These are phyloP conservation scores for Sapayoa aenigma DNA, from an alignment of 2,113 vertebrate genomes.

Conservation along the genomic window DNA sequence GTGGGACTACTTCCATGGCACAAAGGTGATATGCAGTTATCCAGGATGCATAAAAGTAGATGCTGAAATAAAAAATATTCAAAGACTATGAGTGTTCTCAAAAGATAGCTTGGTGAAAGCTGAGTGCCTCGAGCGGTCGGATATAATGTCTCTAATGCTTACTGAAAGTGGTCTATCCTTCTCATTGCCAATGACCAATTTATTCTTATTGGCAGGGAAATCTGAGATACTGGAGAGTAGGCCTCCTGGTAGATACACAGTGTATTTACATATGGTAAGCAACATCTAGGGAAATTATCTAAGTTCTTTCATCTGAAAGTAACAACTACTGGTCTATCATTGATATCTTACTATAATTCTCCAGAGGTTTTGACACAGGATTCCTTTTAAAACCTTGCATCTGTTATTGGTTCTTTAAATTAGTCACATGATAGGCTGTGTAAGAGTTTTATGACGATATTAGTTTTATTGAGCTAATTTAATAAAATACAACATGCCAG, in stretches of 20 bases:
- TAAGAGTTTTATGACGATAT: not conserved
- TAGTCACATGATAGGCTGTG: not conserved
- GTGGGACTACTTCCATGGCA: not conserved
- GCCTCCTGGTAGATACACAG: not conserved
- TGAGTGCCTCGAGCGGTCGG: not conserved
- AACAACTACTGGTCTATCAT: not conserved
- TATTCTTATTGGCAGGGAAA: not conserved
- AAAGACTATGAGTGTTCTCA: not conserved
- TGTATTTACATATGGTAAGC: not conserved
- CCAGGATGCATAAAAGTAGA: not conserved
- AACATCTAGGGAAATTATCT: not conserved
- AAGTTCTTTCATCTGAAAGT: not conserved
- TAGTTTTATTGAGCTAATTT: slow-evolving; percentile 16
- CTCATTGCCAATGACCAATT: not conserved
- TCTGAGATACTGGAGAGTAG: not conserved
- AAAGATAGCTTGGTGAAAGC: not conserved
- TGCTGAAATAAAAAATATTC: not conserved
- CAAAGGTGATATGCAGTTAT: not conserved
- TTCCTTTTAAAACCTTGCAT: not conserved
- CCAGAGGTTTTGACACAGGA: not conserved
- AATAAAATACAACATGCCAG: not conserved
- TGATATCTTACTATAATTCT: not conserved
- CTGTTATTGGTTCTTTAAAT: not conserved
- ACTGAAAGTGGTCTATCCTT: not conserved
- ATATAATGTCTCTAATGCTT: not conserved